A percentile compares a stretch with the other conserved stretches of the same genome.
Evolutionary conservation across 2,888 invertebrate genomes (phyloP).

Genomic region (Synergus umbraculus): DNA sequence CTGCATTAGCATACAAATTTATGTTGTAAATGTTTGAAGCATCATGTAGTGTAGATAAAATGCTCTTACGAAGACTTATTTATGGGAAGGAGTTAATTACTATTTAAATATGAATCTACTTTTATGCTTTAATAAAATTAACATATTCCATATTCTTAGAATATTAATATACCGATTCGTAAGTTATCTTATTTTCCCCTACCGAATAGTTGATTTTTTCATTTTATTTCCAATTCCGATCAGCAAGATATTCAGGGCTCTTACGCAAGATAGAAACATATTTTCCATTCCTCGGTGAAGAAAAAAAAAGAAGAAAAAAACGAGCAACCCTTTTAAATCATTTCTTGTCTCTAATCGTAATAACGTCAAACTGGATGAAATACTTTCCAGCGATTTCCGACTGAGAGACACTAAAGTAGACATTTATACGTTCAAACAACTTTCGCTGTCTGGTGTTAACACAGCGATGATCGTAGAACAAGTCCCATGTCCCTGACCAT

Average conservation of each 20-base stretch:
- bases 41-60: background rate
- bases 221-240: background rate
- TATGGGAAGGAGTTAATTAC: background rate
- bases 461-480: conserved; percentile 8
- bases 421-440: conserved; percentile 1
- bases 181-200: too few relatives aligned
- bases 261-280: background rate
- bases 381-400: conserved; percentile 21
- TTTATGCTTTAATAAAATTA: background rate
- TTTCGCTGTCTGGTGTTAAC: conserved; percentile 29
- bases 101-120: background rate
- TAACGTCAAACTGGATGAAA: conserved; percentile 19
- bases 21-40: background rate
- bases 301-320: background rate
- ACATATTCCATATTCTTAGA: background rate
- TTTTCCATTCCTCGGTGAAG: background rate
- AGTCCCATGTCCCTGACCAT: background rate
- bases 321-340: background rate
- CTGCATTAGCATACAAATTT: conserved; percentile 3
- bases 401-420: conserved; percentile 3
- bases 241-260: background rate
- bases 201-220: background rate
- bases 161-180: background rate
- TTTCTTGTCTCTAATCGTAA: conserved; percentile 21
- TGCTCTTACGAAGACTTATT: background rate